Conservation (phyloP, 2,113 vertebrate species). For the Plotosus lineatus region DNA sequence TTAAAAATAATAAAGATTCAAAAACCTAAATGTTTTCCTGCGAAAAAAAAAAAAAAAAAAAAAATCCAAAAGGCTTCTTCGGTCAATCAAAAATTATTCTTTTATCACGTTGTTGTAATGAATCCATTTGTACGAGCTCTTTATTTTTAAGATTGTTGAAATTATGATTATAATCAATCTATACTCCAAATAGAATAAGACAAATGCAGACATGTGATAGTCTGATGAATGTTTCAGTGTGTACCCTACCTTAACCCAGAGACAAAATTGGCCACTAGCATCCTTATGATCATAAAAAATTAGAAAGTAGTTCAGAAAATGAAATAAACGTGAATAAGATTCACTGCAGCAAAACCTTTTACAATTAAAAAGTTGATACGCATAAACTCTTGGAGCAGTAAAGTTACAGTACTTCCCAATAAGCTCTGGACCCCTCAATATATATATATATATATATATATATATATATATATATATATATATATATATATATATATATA, state of each 20-base stretch:
- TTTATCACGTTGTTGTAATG: neutral
- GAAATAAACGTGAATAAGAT: no score
- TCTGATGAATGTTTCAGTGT: no score
- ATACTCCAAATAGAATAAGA: neutral
- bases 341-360: no score
- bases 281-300: no score
- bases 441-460: no score
- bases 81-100: neutral
- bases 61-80: neutral
- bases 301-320: no score
- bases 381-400: neutral
- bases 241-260: no score
- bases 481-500: no score
- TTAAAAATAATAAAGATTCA: conserved; percentile 2
- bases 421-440: neutral
- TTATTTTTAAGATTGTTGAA: neutral
- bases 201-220: no score
- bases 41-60: no score
- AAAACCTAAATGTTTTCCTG: neutral
- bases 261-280: no score
- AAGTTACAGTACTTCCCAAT: neutral
- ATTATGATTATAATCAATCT: neutral
- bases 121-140: neutral
- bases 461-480: no score
- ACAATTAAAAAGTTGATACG: neutral